Evolutionary conservation across 2,888 invertebrate genomes (phyloP).

Genomic region (Apamea anceps): DNA sequence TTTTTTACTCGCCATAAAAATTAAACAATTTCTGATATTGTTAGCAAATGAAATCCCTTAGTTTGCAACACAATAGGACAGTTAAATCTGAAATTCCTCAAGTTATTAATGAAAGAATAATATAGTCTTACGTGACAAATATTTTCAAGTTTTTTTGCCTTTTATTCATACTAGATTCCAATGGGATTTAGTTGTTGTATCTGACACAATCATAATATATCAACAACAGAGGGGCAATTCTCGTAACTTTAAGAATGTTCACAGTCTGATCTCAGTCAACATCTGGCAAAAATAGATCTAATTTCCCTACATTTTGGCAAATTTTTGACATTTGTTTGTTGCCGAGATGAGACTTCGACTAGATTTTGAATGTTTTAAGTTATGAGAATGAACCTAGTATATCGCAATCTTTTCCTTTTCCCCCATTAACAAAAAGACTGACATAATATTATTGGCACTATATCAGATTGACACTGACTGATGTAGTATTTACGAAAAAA

Average conservation of each 20-base stretch:
- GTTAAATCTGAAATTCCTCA: not conserved
- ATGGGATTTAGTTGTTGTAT: not conserved
- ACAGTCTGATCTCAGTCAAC: no score
- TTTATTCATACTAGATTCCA: conserved; percentile 23
- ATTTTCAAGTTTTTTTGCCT: not conserved
- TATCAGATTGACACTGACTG: conserved; percentile 34
- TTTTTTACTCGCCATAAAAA: not conserved
- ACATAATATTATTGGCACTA: conserved; percentile 29
- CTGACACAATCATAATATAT: not conserved
- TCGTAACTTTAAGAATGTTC: no score
- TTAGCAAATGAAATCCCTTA: not conserved
- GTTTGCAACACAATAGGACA: not conserved
- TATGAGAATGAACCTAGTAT: no score
- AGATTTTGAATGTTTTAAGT: no score
- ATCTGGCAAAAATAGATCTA: no score
- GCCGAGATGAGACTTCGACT: no score
- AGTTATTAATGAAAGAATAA: not conserved
- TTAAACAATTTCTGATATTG: not conserved
- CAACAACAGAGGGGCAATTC: no score
- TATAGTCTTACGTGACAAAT: conserved; percentile 9
- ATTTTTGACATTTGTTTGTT: no score
- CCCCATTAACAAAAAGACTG: conserved; percentile 10
- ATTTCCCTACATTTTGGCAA: no score
- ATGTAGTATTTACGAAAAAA: conserved; percentile 28
- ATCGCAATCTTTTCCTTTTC: not conserved